phyloP scores from a whole-genome alignment of 2,888 invertebrate genomes.

The Drosophila aldrichi region DNA sequence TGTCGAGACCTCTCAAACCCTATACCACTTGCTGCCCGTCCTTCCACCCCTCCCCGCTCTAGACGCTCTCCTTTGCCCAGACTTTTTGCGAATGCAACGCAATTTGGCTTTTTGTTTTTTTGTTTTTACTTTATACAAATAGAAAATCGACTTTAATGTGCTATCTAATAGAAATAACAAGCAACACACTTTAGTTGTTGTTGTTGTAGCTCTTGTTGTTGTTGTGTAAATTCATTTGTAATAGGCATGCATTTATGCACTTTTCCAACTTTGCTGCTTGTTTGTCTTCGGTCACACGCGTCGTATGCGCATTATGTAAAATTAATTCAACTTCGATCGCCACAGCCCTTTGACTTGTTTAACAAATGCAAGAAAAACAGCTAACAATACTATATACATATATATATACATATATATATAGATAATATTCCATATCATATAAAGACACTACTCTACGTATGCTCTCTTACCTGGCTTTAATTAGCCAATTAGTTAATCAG shows the following conservation, averaged over 20 bases:
- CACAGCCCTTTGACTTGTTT: constrained; percentile 7
- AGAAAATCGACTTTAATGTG: constrained; percentile 75
- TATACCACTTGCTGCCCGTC: neutral
- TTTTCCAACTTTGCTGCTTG: constrained; percentile 36
- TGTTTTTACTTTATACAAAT: constrained; percentile 57
- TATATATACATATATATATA: neutral
- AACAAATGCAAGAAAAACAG: constrained; percentile 2
- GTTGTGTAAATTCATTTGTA: constrained; percentile 63
- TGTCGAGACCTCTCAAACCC: constrained; percentile 59
- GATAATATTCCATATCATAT: neutral
- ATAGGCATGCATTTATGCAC: constrained; percentile 71
- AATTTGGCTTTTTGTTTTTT: constrained; percentile 34
- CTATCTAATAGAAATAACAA: constrained; percentile 78
- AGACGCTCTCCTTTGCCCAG: neutral
- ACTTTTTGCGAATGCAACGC: constrained; percentile 19
- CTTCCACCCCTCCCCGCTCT: neutral
- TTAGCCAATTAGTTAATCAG: constrained; percentile 35
- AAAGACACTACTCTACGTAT: neutral
- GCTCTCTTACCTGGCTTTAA: neutral
- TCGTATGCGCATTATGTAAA: constrained; percentile 58
- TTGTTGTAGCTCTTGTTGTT: constrained; percentile 22
- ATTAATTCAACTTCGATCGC: constrained; percentile 29
- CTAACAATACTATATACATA: neutral
- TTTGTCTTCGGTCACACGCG: constrained; percentile 19
- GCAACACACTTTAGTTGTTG: constrained; percentile 19